Base-by-base conservation (phyloP, 2,888 invertebrate species). In the Dolichopus griseipennis region DNA sequence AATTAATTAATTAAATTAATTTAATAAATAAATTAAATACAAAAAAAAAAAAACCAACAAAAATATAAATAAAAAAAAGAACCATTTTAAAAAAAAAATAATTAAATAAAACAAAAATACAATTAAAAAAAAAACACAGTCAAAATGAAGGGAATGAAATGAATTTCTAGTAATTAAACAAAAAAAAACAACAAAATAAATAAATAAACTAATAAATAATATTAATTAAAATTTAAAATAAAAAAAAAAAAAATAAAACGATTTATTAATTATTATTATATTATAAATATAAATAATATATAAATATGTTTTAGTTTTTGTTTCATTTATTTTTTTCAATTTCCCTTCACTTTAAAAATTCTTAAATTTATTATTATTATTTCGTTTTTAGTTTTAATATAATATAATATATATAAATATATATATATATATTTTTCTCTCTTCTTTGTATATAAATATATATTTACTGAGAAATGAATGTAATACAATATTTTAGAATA, bases 381-480 rank as follows among this genome's bases (percentile, higher is more conserved):
- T 37, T 37, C 37, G 37, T 37, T 37, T 37, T 37, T 37, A 37
- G 8, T 6, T 52, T 52, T 52, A 12, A 52, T 52, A 12, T 18
- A 52, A 52, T 18, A 37, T 37, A 10, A 10, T 37, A 52, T 52
- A 52, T 18, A 18, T 52, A 52, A 18, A n/a, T n/a, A n/a, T n/a
- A n/a, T n/a, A n/a, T n/a, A n/a, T n/a, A n/a, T 52, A 12, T 52
- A 18, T 52, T 52, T 37, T 52, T 52, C 15, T 52, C 6, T 52
- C 52, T 18, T 52, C 52, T 52, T 52, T 52, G 52, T 52, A 52
- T 52, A 52, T 52, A 52, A 52, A 52, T 52, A 52, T 52, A 52
- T 52, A 52, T 52, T 52, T 52, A 52, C 52, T 52, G 52, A 52
- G 52, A 52, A 52, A 52, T 52, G 52, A 52, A 52, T 52, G 52